Base-by-base conservation (phyloP, 2,113 vertebrate genomes). In the Calidris pugnax region DNA sequence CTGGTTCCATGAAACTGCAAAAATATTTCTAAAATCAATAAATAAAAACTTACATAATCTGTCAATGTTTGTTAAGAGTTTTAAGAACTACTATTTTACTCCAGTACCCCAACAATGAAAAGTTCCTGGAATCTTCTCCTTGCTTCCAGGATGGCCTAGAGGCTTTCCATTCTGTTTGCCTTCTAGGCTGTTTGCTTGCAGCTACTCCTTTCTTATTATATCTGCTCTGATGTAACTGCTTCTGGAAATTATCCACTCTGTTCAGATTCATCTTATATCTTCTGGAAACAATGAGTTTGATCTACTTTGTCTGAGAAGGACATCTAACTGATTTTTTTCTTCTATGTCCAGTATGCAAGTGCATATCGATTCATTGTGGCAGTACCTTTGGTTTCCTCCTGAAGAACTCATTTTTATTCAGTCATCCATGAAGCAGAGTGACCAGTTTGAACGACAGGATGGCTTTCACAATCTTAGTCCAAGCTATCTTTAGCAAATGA, bases 241-340 rank as follows among this genome's bases (percentile, higher is more conserved):
- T 83, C 90, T 90, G 74, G 79, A 96, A 94, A 84, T 86, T 86
- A 66, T 64, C 39, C 35, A 15, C 35, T 51, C 68, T 84, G 19
- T 85, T 94, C 71, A 77, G 62, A 93, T 91, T 87, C 53, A 83
- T 92, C 35, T 74, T 77, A 2, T 32, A 47, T 53, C 20, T 87
- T 67, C 45, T 8, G 59, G 60, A 80, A 74, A 30, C 7, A 64
- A 45, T n/a, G 68, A 90, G 43, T 71, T 74, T 88, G 26, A 90
- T 96, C 55, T 78, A 71, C 27, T 88, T 78, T 90, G 85, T 63
- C 85, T 90, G 63, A 75, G 48, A 93, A 94, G 39, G 35, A 78
- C 22, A 47, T 77, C 51, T 76, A 37, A 79, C 48, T 60, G 50
- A 57, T 68, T 78, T 63, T 63, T 62, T 93, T 64, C 9, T 57